Evolutionary conservation across 2,888 invertebrate species (phyloP).

Genomic region (Eudemis profundana): DNA sequence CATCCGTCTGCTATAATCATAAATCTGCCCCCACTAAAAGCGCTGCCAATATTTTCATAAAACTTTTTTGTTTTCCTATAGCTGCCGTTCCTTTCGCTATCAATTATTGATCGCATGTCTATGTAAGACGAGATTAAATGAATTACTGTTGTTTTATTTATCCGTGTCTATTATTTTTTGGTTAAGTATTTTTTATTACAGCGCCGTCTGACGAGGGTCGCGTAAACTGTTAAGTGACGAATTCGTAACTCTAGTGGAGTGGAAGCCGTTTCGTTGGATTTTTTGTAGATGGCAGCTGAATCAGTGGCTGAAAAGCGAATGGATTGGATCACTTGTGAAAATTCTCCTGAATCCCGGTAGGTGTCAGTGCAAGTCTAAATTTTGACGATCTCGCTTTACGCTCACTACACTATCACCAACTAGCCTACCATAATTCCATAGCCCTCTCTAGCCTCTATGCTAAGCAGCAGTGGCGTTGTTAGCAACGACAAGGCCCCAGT

Average conservation of each 20-base stretch:
- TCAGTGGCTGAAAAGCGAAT: background rate
- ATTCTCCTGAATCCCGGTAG: conserved; percentile 31
- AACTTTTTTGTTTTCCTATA: conserved; percentile 14
- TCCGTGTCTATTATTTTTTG: background rate
- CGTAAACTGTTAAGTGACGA: background rate
- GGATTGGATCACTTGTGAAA: background rate
- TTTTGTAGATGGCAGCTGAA: conserved; percentile 34
- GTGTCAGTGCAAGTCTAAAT: conserved; percentile 12
- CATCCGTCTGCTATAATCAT: conserved; percentile 51
- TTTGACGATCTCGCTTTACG: no score
- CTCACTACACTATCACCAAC: no score
- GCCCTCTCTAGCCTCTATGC: no score
- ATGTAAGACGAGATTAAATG: background rate
- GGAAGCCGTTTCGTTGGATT: conserved; percentile 8
- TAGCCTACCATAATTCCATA: no score
- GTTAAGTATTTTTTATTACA: conserved; percentile 9
- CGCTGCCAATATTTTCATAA: conserved; percentile 28
- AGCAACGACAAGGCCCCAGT: no score
- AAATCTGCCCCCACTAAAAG: conserved; percentile 38
- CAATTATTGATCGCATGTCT: conserved; percentile 15
- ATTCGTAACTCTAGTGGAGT: background rate
- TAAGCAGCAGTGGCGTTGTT: no score
- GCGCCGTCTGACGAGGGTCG: conserved; percentile 20
- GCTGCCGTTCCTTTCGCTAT: conserved; percentile 3
- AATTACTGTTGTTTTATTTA: background rate